These are phyloP conservation scores for Lemur catta DNA, from an alignment of 2,797 vertebrate species.

Conservation along the genomic window DNA sequence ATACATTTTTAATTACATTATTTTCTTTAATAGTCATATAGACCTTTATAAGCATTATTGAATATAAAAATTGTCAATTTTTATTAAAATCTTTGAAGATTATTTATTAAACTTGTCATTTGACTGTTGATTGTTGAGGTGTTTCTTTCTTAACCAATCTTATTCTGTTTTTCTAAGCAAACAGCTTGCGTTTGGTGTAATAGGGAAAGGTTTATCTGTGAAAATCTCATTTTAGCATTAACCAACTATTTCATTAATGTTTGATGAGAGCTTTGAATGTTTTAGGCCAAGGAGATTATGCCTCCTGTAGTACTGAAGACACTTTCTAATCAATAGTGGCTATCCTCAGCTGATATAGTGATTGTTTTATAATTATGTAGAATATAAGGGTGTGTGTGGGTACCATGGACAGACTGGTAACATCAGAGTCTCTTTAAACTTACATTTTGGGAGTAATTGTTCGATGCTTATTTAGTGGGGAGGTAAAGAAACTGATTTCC, in stretches of 20 bases:
- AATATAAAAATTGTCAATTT: neutral
- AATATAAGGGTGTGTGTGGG: neutral
- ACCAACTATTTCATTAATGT: neutral
- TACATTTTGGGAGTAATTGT: neutral
- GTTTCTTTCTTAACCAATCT: neutral
- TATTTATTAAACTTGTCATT: neutral
- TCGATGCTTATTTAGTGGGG: neutral
- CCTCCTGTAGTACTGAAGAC: neutral
- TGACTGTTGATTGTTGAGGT: neutral
- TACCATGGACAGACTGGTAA: neutral
- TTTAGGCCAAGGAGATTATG: neutral
- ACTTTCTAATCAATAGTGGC: neutral
- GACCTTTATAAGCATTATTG: neutral
- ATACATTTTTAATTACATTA: neutral
- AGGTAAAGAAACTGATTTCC: slow-evolving; percentile 11
- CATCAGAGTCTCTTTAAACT: neutral
- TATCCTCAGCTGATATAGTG: neutral
- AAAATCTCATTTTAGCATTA: slow-evolving; percentile 25
- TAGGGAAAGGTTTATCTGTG: neutral
- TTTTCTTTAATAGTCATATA: neutral
- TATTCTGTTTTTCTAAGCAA: neutral
- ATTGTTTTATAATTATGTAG: neutral
- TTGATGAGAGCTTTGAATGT: neutral
- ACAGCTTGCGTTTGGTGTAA: neutral
- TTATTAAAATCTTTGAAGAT: neutral